These are phyloP conservation scores for Trichechus manatus DNA, from an alignment of 2,113 vertebrate genomes.

Conservation along the genomic window DNA sequence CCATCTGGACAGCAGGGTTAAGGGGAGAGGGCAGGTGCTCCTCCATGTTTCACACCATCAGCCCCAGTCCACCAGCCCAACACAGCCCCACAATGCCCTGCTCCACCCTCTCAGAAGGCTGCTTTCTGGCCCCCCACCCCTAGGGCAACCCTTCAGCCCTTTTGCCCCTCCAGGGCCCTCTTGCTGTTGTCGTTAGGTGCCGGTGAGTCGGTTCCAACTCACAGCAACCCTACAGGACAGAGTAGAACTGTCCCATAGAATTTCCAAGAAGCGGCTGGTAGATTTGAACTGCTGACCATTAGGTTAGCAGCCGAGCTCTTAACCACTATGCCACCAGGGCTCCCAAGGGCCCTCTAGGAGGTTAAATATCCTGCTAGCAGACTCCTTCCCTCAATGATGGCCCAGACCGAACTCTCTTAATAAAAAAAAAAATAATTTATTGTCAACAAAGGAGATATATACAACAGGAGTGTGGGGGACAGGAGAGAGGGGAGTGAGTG, in stretches of 20 bases:
- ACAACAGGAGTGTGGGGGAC: constrained; percentile 65
- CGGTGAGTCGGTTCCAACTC: no score
- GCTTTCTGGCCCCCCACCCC: not conserved
- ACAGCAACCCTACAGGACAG: no score
- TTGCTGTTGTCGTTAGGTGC: no score
- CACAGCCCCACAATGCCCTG: no score
- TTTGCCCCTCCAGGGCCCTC: not conserved
- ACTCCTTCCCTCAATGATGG: constrained; percentile 59
- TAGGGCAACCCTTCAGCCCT: not conserved
- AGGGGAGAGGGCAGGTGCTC: not conserved
- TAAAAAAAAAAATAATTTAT: constrained; percentile 87
- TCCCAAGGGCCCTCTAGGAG: not conserved
- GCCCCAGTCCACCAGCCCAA: not conserved
- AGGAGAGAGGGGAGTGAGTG: not conserved
- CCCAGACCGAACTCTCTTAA: constrained; percentile 83
- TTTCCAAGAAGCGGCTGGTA: no score
- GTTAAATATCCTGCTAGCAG: not conserved
- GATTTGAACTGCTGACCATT: no score
- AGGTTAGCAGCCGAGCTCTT: no score
- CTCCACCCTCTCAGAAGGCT: not conserved
- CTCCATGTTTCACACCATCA: not conserved
- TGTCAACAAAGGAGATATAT: constrained; percentile 83
- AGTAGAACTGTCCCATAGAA: no score
- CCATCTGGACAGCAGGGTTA: not conserved
- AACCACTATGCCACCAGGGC: no score